Base-by-base conservation (phyloP, 2,888 invertebrate species). In the Euproctis similis region DNA sequence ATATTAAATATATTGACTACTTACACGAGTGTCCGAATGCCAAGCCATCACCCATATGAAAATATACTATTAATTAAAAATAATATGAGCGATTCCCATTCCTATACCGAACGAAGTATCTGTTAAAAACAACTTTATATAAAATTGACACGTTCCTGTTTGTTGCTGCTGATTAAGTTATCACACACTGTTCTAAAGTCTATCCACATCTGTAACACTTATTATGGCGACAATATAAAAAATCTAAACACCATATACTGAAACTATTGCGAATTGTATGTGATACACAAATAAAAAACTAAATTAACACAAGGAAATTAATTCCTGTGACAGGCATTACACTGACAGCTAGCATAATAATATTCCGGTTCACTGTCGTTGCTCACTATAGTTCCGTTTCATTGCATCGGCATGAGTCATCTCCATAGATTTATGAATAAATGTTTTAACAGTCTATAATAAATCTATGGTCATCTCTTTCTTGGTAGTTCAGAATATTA, bases 31-130 rank as follows among this genome's bases (percentile, higher is more conserved):
- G 71, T 82, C 84, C 73, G 77, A 74, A 72, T 82, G 84, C 84
- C 84, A 84, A 82, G 84, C 84, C 84, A 84, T 84, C 73, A 82
- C 82, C 82, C 82, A 84, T 82, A 76, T 73, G 81, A 74, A 73
- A 66, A 64, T 70, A 60, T 62, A 80, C 81, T 75, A 73, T 65
- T 73, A 74, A 64, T 59, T 61, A 60, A 68, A 68, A 62, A 55
- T 53, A 77, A 71, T 66, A 58, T 59, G 69, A 68, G 72, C 71
- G 69, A 72, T 77, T 69, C 72, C 70, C 66, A 74, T 80, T 76
- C 73, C 75, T 72, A 67, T 55, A 60, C 54, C 62, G n/a, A n/a
- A n/a, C n/a, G 67, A 71, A 63, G 66, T 71, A 74, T 68, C 36
- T 65, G 59, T 68, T 63, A 64, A 65, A 65, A 72, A 76, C 73